phyloP scores from a whole-genome alignment of 2,113 vertebrate species.

The Percopsis transmontana region DNA sequence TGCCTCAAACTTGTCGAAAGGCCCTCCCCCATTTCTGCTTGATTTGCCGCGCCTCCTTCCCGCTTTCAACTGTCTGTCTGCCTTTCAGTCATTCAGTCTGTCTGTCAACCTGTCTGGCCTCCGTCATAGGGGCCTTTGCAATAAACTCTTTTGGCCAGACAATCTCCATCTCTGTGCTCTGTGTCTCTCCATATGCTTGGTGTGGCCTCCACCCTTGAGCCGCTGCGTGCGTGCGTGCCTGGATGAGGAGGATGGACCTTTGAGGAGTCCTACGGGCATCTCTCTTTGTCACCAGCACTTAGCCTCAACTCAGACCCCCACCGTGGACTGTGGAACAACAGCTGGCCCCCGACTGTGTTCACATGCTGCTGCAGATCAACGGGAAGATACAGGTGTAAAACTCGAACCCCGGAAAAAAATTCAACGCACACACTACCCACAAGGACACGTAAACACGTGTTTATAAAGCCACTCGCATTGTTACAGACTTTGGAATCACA shows the following conservation, averaged over 20 bases:
- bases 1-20: slow-evolving; percentile 65
- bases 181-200: slow-evolving; percentile 55
- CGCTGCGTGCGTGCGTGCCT: background rate
- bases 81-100: slow-evolving; percentile 3
- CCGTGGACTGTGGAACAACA: background rate
- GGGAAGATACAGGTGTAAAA: background rate
- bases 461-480: background rate
- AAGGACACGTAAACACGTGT: background rate
- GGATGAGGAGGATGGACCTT: slow-evolving; percentile 59
- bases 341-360: slow-evolving; percentile 15
- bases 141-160: slow-evolving; percentile 38
- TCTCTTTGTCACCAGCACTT: slow-evolving; percentile 72
- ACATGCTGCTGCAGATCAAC: slow-evolving; percentile 2
- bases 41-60: slow-evolving; percentile 23
- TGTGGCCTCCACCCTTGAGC: slow-evolving; percentile 38
- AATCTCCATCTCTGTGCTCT: slow-evolving; percentile 19
- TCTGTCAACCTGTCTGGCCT: slow-evolving; percentile 7
- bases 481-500: no score
- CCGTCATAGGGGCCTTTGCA: background rate
- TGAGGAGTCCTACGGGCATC: slow-evolving; percentile 70
- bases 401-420: background rate
- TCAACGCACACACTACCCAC: background rate
- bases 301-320: slow-evolving; percentile 56
- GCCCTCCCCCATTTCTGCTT: slow-evolving; percentile 32
- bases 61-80: slow-evolving; percentile 4